Percentiles rank a stretch among this genome's conserved stretches.
Evolutionary conservation across 1,140 invertebrate genomes (phyloP).

Genomic region (Geopemphigus sp.): DNA sequence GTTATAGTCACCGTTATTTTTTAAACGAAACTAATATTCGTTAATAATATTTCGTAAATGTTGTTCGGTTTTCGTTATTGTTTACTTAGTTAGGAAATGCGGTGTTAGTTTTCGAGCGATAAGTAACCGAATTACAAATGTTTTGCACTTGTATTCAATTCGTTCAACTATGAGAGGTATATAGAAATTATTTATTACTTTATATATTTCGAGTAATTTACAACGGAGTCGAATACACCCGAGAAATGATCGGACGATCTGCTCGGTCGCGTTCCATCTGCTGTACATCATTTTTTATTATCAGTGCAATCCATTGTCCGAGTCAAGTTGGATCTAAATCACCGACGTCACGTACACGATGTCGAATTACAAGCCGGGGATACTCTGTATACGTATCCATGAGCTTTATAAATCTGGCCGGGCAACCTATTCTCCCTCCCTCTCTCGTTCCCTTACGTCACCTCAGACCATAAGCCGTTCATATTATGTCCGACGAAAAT

Average conservation of each 20-base stretch:
- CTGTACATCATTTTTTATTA: slow-evolving; percentile 30
- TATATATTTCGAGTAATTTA: not conserved
- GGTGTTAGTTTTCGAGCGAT: no score
- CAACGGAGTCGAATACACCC: not conserved
- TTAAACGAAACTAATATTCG: no score
- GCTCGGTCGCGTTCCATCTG: not conserved
- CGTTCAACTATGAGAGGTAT: no score
- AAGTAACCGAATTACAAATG: no score
- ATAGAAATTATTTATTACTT: no score
- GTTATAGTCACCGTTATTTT: no score
- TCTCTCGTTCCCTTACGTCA: not conserved
- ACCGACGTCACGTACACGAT: slow-evolving; percentile 31
- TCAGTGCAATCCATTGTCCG: slow-evolving; percentile 11
- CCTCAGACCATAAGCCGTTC: not conserved
- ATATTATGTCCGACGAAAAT: slow-evolving; percentile 26
- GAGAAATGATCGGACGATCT: not conserved
- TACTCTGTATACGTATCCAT: slow-evolving; percentile 13
- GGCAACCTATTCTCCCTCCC: not conserved
- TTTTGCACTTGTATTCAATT: no score
- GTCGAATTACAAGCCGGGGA: slow-evolving; percentile 14
- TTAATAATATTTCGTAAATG: no score
- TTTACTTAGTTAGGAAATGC: no score
- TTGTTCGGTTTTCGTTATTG: no score
- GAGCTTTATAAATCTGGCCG: slow-evolving; percentile 44
- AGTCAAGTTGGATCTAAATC: slow-evolving; percentile 32